A percentile compares a stretch with the other conserved stretches of the same genome.
phyloP scores from a whole-genome alignment of 2,797 vertebrate genomes.

The Tachyglossus aculeatus region DNA sequence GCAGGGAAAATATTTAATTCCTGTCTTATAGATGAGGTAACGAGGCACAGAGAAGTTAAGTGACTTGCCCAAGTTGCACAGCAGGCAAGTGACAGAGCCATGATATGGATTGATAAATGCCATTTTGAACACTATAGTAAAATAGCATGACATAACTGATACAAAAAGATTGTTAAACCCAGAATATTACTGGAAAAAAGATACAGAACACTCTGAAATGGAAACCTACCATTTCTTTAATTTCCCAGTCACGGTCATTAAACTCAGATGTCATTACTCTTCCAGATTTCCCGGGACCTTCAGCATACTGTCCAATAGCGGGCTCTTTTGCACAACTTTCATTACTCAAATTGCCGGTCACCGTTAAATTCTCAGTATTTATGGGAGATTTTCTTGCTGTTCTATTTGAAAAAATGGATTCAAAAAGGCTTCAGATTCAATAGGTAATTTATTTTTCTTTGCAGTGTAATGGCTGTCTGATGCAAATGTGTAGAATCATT shows the following conservation, averaged over 20 bases:
- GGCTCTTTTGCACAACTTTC: conserved; percentile 17
- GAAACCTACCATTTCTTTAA: conserved; percentile 40
- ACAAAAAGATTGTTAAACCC: too few relatives aligned
- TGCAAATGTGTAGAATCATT: conserved; percentile 20
- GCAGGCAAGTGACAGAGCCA: too few relatives aligned
- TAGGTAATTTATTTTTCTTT: conserved; percentile 18
- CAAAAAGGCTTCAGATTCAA: conserved; percentile 49
- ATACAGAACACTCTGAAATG: conserved; percentile 18
- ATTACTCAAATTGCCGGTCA: conserved; percentile 35
- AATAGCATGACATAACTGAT: too few relatives aligned
- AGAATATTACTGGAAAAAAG: background rate
- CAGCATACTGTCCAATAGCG: conserved; percentile 42
- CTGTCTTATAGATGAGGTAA: too few relatives aligned
- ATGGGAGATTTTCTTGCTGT: conserved; percentile 51
- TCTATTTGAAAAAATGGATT: conserved; percentile 58
- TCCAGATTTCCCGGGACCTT: conserved; percentile 39
- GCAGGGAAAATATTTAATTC: too few relatives aligned
- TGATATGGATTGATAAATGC: too few relatives aligned
- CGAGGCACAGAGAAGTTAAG: too few relatives aligned
- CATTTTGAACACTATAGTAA: too few relatives aligned
- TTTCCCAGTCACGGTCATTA: conserved; percentile 18
- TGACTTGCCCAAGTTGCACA: too few relatives aligned
- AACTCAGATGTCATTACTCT: conserved; percentile 35
- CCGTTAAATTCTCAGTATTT: conserved; percentile 30
- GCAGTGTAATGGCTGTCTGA: conserved; percentile 21